Percentiles rank a stretch among this genome's conserved stretches.
Conservation (phyloP, 2,888 invertebrate species). For the Sphaerolaimus hirsutus region DNA sequence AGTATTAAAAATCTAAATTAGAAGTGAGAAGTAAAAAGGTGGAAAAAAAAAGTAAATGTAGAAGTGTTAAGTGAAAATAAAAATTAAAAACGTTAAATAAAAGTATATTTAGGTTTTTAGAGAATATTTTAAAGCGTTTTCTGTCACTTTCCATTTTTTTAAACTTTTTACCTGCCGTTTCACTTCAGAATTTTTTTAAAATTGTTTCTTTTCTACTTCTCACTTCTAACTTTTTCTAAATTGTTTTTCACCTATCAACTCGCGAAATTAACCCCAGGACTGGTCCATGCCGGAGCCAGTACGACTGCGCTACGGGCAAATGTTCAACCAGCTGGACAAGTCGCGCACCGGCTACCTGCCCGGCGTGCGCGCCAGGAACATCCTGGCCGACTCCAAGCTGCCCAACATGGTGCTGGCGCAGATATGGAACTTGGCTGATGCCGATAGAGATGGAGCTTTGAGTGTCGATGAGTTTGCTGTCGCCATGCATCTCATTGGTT, state of each 20-base stretch:
- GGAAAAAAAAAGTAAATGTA: too few relatives aligned
- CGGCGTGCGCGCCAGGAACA: conserved; percentile 43
- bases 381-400: conserved; percentile 72
- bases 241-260: background rate
- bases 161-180: too few relatives aligned
- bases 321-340: conserved; percentile 20
- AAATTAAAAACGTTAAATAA: too few relatives aligned
- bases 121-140: too few relatives aligned
- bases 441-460: conserved; percentile 74
- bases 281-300: conserved; percentile 20
- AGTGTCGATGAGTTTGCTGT: conserved; percentile 90
- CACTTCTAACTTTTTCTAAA: too few relatives aligned
- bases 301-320: conserved; percentile 18
- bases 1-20: too few relatives aligned
- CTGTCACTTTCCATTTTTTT: too few relatives aligned
- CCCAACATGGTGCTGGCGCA: conserved; percentile 72
- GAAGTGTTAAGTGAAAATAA: too few relatives aligned
- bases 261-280: conserved; percentile 7
- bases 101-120: too few relatives aligned
- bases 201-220: too few relatives aligned
- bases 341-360: conserved; percentile 6
- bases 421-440: conserved; percentile 77
- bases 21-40: too few relatives aligned
- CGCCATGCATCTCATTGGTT: conserved; percentile 81
- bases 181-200: too few relatives aligned